A percentile compares a stretch with the other conserved stretches of the same genome.
phyloP scores from a whole-genome alignment of 2,113 vertebrate species.

The Xerus inauris region DNA sequence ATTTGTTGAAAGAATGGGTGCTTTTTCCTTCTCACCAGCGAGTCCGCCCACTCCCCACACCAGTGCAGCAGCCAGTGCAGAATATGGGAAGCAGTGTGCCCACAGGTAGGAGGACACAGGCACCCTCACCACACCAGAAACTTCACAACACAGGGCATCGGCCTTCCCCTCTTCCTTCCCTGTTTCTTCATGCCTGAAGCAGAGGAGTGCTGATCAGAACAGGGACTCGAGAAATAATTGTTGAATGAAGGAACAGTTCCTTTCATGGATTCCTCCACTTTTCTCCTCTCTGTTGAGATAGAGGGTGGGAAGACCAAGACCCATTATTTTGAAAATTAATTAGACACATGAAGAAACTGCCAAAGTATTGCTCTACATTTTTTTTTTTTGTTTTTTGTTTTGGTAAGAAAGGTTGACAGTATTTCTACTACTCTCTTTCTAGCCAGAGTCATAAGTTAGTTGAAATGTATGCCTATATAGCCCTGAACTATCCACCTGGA shows the following conservation, averaged over 20 bases:
- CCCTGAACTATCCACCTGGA: not conserved
- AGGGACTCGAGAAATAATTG: not conserved
- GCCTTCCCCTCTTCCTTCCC: not conserved
- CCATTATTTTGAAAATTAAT: not conserved
- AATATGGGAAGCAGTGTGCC: not conserved
- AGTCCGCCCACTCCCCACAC: fast-evolving
- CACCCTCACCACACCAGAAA: not conserved
- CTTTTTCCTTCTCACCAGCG: not conserved
- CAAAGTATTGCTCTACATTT: not conserved
- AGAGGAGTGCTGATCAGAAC: not conserved
- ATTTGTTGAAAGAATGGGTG: not conserved
- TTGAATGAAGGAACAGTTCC: not conserved
- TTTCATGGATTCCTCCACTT: not conserved
- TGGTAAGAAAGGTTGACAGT: not conserved
- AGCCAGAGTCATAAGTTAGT: not conserved
- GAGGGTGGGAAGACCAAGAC: not conserved
- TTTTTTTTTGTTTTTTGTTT: not conserved
- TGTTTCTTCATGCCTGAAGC: not conserved
- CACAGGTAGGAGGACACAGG: not conserved
- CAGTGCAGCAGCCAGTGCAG: fast-evolving
- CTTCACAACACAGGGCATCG: not conserved
- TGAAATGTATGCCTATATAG: not conserved
- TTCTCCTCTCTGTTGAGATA: not conserved
- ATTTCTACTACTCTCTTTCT: not conserved
- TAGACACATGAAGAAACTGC: not conserved